Evolutionary conservation across 1,140 invertebrate species (phyloP).

Genomic region (Sinella curviseta): DNA sequence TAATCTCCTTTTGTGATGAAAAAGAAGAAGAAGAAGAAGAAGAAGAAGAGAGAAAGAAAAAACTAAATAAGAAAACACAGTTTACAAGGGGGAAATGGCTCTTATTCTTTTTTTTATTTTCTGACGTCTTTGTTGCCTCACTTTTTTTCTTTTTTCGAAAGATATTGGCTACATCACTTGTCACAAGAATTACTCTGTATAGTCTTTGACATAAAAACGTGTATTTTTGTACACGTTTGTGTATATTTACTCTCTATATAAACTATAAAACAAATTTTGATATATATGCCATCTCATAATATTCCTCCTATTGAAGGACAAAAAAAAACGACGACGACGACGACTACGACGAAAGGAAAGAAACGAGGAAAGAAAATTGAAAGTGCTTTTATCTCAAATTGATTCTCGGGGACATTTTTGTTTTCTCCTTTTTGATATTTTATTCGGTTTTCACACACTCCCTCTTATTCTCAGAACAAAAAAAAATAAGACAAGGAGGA

Average conservation of each 20-base stretch:
- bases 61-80: not conserved
- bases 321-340: constrained; percentile 7
- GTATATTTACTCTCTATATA: not conserved
- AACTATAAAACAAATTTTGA: not conserved
- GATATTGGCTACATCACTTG: constrained; percentile 24
- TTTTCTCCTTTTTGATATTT: constrained; percentile 48
- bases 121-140: constrained; percentile 15
- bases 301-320: not conserved
- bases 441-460: constrained; percentile 48
- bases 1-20: constrained; percentile 10
- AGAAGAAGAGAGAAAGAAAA: not conserved
- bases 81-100: constrained; percentile 3
- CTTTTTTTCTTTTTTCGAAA: constrained; percentile 3
- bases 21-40: not conserved
- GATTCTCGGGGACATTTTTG: constrained; percentile 50
- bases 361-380: constrained; percentile 47
- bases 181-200: constrained; percentile 21
- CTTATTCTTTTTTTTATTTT: no score
- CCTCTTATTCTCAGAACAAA: not conserved
- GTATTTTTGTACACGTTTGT: not conserved
- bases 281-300: not conserved
- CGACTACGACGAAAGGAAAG: constrained; percentile 28
- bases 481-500: not conserved
- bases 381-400: constrained; percentile 51
- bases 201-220: not conserved